A percentile compares a stretch with the other conserved stretches of the same genome.
Conservation (phyloP, 92 coral and sea anemone species). For the Anthopleura xanthogrammica region DNA sequence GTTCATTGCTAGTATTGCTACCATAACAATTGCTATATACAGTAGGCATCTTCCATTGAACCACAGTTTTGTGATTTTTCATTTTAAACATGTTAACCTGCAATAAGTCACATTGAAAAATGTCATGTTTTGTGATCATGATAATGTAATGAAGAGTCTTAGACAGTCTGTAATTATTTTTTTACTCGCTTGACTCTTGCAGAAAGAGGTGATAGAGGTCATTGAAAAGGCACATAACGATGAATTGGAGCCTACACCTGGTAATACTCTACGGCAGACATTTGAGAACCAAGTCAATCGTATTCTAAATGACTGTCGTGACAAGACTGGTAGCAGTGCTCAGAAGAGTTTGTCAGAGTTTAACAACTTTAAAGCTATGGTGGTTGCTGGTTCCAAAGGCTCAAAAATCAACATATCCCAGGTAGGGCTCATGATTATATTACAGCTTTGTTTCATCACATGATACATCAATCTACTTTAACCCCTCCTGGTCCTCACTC, state of each 20-base stretch:
- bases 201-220: conserved; percentile 98
- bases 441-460: not conserved
- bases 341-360: conserved; percentile 99
- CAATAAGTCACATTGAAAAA: too few relatives aligned
- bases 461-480: too few relatives aligned
- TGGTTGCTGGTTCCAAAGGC: conserved; percentile 98
- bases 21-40: too few relatives aligned
- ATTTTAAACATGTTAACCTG: too few relatives aligned
- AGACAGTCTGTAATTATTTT: not conserved
- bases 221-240: conserved; percentile 98
- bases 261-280: conserved; percentile 97
- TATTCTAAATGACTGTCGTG: conserved; percentile 98
- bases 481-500: too few relatives aligned
- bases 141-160: too few relatives aligned
- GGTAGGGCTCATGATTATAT: conserved; percentile 41
- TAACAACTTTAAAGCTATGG: conserved; percentile 99
- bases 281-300: conserved; percentile 99
- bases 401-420: conserved; percentile 98
- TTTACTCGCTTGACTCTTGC: not conserved
- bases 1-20: too few relatives aligned
- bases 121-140: too few relatives aligned
- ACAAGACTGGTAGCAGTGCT: conserved; percentile 99
- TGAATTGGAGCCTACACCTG: conserved; percentile 95
- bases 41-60: too few relatives aligned
- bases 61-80: too few relatives aligned